A percentile compares a stretch with the other conserved stretches of the same genome.
phyloP scores from a whole-genome alignment of 2,113 vertebrate species.

The Elaphurus davidianus region DNA sequence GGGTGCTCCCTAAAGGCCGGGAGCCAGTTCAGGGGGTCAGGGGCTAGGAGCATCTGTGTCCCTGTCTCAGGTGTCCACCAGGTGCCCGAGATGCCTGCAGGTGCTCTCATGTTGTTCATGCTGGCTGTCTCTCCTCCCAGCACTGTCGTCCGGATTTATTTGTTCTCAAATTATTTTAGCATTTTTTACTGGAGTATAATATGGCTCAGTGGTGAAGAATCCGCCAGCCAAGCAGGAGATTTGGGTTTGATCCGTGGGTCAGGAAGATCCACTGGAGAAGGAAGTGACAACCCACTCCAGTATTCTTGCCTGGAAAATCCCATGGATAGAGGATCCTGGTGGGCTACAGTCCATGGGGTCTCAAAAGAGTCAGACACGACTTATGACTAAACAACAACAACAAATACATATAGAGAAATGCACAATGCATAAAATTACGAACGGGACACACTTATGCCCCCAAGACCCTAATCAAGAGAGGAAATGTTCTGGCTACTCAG shows the following conservation, averaged over 20 bases:
- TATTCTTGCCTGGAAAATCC: neutral
- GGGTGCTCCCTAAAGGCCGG: neutral
- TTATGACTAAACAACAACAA: neutral
- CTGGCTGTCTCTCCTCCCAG: neutral
- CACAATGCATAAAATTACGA: neutral
- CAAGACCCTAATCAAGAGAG: neutral
- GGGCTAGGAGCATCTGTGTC: neutral
- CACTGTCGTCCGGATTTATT: neutral
- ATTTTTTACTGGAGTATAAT: neutral
- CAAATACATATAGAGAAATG: neutral
- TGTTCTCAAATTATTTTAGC: constrained; percentile 24
- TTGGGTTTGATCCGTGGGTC: neutral
- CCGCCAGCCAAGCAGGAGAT: neutral
- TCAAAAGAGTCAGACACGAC: neutral
- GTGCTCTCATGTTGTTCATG: rapidly evolving
- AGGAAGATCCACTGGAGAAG: neutral
- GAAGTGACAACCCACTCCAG: neutral
- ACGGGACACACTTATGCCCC: neutral
- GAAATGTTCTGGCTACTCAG: neutral
- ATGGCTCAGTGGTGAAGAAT: neutral
- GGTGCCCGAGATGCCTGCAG: neutral
- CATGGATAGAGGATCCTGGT: neutral
- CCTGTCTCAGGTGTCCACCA: neutral
- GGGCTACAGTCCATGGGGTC: neutral
- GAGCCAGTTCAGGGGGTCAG: neutral